Evolutionary conservation across 2,797 vertebrate genomes (phyloP).

Genomic region (Thripadectes ignobilis): DNA sequence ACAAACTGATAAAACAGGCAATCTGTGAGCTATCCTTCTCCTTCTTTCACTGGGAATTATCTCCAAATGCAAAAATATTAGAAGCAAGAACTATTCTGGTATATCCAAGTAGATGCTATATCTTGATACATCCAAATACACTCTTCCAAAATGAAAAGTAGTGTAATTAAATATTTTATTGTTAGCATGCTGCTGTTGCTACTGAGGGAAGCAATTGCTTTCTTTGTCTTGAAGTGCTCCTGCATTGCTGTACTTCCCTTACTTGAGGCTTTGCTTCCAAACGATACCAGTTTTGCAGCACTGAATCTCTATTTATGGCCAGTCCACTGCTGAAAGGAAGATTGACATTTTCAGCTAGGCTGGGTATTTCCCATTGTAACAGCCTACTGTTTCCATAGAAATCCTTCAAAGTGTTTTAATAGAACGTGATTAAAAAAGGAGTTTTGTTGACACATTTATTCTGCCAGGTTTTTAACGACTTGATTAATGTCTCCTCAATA

Average conservation of each 20-base stretch:
- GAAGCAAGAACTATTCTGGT: not conserved
- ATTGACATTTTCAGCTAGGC: constrained; percentile 28
- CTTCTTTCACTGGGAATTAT: not conserved
- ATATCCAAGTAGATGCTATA: not conserved
- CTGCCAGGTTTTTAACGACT: constrained; percentile 34
- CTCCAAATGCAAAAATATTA: not conserved
- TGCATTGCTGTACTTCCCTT: not conserved
- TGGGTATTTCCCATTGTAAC: constrained; percentile 56
- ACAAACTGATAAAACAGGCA: not conserved
- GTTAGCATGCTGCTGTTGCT: not conserved
- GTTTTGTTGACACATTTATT: constrained; percentile 48
- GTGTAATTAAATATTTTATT: not conserved
- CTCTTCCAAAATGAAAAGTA: not conserved
- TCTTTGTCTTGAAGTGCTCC: not conserved
- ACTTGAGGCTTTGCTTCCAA: not conserved
- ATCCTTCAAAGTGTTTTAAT: constrained; percentile 38
- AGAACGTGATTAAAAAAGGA: constrained; percentile 39
- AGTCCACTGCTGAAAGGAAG: constrained; percentile 26
- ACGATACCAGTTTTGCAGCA: not conserved
- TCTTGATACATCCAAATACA: not conserved
- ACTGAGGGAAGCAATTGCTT: not conserved
- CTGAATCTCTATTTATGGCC: constrained; percentile 18
- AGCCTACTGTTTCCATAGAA: constrained; percentile 63
- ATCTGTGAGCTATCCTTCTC: not conserved
- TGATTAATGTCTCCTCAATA: constrained; percentile 11